Percentiles rank a stretch among this genome's conserved stretches.
Conservation (phyloP, 1,140 invertebrate species). For the Papilio glaucus region DNA sequence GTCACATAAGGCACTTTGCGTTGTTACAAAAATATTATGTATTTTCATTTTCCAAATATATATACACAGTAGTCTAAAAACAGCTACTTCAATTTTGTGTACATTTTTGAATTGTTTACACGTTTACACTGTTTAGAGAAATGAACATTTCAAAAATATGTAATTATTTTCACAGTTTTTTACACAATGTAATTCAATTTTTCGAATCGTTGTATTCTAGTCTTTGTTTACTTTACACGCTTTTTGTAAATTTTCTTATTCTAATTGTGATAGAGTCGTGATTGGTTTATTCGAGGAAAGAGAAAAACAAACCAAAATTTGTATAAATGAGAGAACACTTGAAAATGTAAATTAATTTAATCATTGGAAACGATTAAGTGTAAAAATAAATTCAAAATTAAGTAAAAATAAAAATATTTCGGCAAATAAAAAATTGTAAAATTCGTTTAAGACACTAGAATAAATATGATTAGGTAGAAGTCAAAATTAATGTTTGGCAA, state of each 20-base stretch:
- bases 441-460: slow-evolving; percentile 70
- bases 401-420: slow-evolving; percentile 65
- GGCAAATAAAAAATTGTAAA: slow-evolving; percentile 72
- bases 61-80: background rate
- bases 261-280: slow-evolving; percentile 55
- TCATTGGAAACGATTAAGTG: slow-evolving; percentile 44
- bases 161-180: slow-evolving; percentile 10
- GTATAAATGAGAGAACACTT: slow-evolving; percentile 52
- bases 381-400: slow-evolving; percentile 60
- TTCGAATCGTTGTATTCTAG: slow-evolving; percentile 78
- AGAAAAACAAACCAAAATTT: slow-evolving; percentile 42
- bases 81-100: slow-evolving; percentile 23
- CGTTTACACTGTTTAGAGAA: background rate
- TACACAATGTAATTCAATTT: slow-evolving; percentile 28
- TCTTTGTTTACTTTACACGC: slow-evolving; percentile 57
- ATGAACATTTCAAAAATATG: background rate
- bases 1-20: slow-evolving; percentile 71
- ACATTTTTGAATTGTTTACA: slow-evolving; percentile 8
- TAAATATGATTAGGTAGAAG: slow-evolving; percentile 64
- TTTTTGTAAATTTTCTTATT: slow-evolving; percentile 52
- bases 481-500: slow-evolving; percentile 76
- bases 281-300: slow-evolving; percentile 40
- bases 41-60: slow-evolving; percentile 3
- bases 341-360: slow-evolving; percentile 46
- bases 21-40: slow-evolving; percentile 53